Evolutionary conservation across 2,113 vertebrate species (phyloP), one percentile per base, ranked within the genome.

Genomic region (Arvicanthis niloticus): DNA sequence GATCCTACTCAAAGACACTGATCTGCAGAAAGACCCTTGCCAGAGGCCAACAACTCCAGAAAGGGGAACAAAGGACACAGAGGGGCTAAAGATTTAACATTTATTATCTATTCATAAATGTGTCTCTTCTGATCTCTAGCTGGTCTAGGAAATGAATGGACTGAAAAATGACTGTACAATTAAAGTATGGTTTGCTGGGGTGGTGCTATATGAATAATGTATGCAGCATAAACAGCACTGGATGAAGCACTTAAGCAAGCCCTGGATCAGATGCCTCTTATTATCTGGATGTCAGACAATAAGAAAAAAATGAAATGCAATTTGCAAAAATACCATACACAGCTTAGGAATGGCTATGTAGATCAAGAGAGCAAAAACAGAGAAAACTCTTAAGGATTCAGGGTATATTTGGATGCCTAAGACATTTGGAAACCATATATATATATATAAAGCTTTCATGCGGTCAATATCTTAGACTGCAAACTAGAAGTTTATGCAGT

Each of bases 171-270:
- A 91, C 96, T 98, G 92, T 93, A 96, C 98, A 97, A 95, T 97
- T 97, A 95, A 98, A 98, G 97, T 89, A 85, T 31, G 89, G 98
- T 98, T 98, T 98, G 73, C 97, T 93, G 95, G 89, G 53, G 34
- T 96, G 85, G 62, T 97, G 80, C 78, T 95, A 77, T 84, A 97
- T 97, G 81, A 98, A 98, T 98, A 98, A 98, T 98, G 98, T 97
- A 98, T 96, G 70, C 22, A 77, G 81, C 78, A 98, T 97, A 96
- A 91, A 97, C 94, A 92, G 91, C 92, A 93, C 95, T 98, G 94
- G 96, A 96, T 96, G 29, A 82, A 97, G 85, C 91, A 88, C 89
- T 98, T 96, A 97, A 92, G 94, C 95, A 97, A 98, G 95, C 70
- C 91, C 91, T 98, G 29, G 45, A 97, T 98, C 97, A 97, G 96